Evolutionary conservation across 1,140 invertebrate species (phyloP), one percentile per base, ranked within the genome.

Genomic region (Zophobas atratus): DNA sequence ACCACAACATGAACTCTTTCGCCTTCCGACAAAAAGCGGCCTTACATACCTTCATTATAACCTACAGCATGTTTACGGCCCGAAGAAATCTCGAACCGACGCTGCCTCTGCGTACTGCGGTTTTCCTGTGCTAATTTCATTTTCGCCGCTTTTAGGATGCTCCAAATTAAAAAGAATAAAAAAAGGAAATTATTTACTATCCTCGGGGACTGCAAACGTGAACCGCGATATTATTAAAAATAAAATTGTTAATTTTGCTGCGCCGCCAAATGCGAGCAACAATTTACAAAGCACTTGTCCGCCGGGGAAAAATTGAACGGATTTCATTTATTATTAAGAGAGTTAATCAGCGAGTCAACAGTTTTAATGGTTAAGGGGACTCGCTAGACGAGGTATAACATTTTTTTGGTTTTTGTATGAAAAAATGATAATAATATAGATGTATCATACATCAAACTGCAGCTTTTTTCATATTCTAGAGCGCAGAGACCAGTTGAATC

Each of bases 91-190:
- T 39, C 6, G 4, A 38, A 60, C 34, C 33, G 32, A 67, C 41
- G 36, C 34, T 57, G 55, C 34, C 55, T 41, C 32, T 67, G 60
- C 60, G 60, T 67, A 43, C 43, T 67, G 60, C 60, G 60, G 60
- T 43, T 67, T 60, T 67, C 43, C 60, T 32, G 6, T 43, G 60
- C 39, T 67, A 67, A 67, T 67, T 67, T 67, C 60, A 67, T 67
- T 67, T 43, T 67, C 60, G 60, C 38, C 60, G 60, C 60, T 43
- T 67, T 67, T 46, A 67, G 38, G 60, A 67, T 41, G 60, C 60
- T 67, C 60, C 60, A 67, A 67, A 67, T 67, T 67, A 67, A 67
- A 67, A 67, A 32, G 60, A 67, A 67, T 67, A 67, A 67, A 67
- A 67, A 67, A 67, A 67, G 33, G 56, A 60, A 43, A 20, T 67